Evolutionary conservation across 2,113 vertebrate genomes (phyloP), one percentile per base, ranked within the genome.

Genomic region (Parus major): DNA sequence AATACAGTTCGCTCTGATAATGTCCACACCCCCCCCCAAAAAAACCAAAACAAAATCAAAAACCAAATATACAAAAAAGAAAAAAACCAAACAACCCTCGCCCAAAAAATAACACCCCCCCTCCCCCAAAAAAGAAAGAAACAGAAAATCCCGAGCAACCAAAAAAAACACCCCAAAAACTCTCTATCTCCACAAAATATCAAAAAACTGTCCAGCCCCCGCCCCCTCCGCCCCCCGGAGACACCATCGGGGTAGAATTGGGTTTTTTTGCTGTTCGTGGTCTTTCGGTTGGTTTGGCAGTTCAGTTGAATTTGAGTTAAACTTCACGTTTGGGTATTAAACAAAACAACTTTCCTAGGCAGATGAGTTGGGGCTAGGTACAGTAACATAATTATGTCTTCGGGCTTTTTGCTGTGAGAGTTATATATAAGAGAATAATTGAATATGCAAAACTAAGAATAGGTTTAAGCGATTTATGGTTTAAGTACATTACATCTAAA

Each of bases 361-460:
- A 46, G 75, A 66, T 15, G 24, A 72, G 24, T 73, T 55, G 28
- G 44, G 25, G 61, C 89, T 83, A 71, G 61, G 41, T 52, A 41
- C 39, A 24, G 82, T 63, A 36, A 80, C 60, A 52, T 11, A 79
- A 86, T 50, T 85, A 50, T 4, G 9, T 52, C 75, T 88, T 47
- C 8, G n/a, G 82, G 50, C 15, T 83, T 84, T 84, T 80, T 68
- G 24, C 70, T 90, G 16, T 47, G 56, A 7, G 20, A 56, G 84
- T 69, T 94, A 88, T 89, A 80, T 93, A 78, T 89, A 79, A 86
- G 44, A 88, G 86, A 91, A 91, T 84, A 61, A 94, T 93, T 95
- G 66, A 92, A 96, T 78, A 90, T 92, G 92, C 82, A 85, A 92
- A 92, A 92, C 88, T 96, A 95, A 96, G 88, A 93, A 92, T 89